phyloP scores from a whole-genome alignment of 2,113 vertebrate species.

The Mola mola region DNA sequence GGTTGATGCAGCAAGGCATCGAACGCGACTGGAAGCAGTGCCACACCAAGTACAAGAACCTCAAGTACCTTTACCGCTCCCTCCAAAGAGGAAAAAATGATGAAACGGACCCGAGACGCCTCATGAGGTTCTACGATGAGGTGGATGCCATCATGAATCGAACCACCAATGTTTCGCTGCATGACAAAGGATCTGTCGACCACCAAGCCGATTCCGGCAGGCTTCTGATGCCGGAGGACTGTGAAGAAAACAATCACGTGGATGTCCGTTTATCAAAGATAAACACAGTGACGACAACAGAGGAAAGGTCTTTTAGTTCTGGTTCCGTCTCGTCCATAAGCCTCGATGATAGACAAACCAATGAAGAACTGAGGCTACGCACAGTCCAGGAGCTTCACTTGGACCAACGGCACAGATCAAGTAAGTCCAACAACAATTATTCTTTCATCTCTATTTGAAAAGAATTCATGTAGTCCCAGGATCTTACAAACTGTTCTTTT shows the following conservation, averaged over 20 bases:
- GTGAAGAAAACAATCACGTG: constrained; percentile 21
- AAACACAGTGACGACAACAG: not conserved
- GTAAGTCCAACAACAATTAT: not conserved
- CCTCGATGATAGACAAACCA: constrained; percentile 4
- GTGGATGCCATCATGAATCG: constrained; percentile 85
- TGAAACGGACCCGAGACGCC: constrained; percentile 78
- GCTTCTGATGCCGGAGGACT: constrained; percentile 4
- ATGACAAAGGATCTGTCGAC: constrained; percentile 13
- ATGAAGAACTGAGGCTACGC: not conserved
- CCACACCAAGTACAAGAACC: constrained; percentile 90
- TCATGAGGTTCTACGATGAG: constrained; percentile 90
- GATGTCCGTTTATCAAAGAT: constrained; percentile 9
- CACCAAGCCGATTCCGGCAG: constrained; percentile 5
- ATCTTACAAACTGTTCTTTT: too few relatives aligned
- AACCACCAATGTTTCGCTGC: constrained; percentile 16
- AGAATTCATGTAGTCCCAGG: too few relatives aligned
- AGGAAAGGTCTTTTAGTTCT: constrained; percentile 35
- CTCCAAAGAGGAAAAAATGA: constrained; percentile 85
- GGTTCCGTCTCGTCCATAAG: constrained; percentile 9
- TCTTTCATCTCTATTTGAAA: not conserved
- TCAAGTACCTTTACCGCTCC: constrained; percentile 89
- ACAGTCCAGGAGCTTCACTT: constrained; percentile 9
- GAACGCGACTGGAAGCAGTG: constrained; percentile 93
- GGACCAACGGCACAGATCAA: constrained; percentile 31
- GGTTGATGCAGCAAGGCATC: constrained; percentile 84